Percentiles rank a stretch among this genome's conserved stretches.
These are phyloP conservation scores for Odontesthes bonariensis DNA, from an alignment of 2,113 vertebrate genomes.

Conservation along the genomic window DNA sequence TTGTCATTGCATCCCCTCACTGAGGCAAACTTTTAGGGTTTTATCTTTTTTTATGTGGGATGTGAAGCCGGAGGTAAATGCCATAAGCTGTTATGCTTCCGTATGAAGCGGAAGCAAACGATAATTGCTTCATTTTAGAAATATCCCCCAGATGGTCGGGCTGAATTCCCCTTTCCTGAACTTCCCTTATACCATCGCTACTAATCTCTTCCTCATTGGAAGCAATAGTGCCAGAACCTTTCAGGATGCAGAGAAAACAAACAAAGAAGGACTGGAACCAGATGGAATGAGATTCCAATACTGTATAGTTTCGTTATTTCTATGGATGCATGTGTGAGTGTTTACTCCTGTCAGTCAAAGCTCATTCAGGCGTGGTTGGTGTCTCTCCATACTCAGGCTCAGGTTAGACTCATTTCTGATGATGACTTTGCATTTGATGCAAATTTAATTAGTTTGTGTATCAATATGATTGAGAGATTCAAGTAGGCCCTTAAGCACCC, in stretches of 20 bases:
- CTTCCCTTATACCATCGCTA: constrained; percentile 43
- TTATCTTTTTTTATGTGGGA: background rate
- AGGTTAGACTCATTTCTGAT: background rate
- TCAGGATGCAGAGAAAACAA: constrained; percentile 71
- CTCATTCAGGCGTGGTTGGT: constrained; percentile 5
- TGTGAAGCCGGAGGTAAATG: constrained; percentile 11
- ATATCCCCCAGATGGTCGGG: constrained; percentile 57
- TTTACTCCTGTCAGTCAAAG: background rate
- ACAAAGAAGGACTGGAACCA: constrained; percentile 59
- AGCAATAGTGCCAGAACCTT: constrained; percentile 62
- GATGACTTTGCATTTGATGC: constrained; percentile 6
- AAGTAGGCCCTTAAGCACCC: background rate
- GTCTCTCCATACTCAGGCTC: background rate
- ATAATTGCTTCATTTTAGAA: constrained; percentile 48
- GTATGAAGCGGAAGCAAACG: constrained; percentile 35
- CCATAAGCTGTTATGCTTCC: constrained; percentile 24
- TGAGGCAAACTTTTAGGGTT: background rate
- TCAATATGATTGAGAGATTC: constrained; percentile 23
- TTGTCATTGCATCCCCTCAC: background rate
- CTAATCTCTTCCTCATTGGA: constrained; percentile 70
- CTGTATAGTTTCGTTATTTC: constrained; percentile 11
- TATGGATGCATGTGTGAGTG: constrained; percentile 1
- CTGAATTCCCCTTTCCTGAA: constrained; percentile 50
- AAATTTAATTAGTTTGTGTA: background rate
- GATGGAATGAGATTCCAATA: constrained; percentile 43